Base-by-base conservation (phyloP, 1,140 invertebrate genomes). In the Drosophila nigromelanica region DNA sequence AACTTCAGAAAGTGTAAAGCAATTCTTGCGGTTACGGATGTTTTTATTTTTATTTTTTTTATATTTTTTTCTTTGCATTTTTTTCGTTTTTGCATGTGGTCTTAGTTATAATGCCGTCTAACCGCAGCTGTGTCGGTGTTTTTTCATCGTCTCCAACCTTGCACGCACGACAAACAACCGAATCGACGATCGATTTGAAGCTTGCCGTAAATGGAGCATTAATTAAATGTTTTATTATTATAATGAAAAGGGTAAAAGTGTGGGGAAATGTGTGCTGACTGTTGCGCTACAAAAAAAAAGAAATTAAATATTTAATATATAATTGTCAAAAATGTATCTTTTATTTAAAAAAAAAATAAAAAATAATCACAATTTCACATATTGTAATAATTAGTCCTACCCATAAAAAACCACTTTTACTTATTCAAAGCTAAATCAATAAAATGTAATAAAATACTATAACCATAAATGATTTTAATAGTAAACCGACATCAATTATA, bases 161-260 rank as follows among this genome's bases (percentile, higher is more conserved):
- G 77, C 81, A 85, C 66, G 69, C 72, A 78, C 61, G 59, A 55
- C 51, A 61, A 56, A n/a, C 10, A 48, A 47, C 40, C 10, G 52
- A 58, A 61, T 12, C 66, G 56, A 48, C 62, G 62, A 68, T 80
- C 58, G 54, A 33, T 66, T 62, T 66, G 45, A 42, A 63, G 58
- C 59, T 83, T 61, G 67, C 76, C 72, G 73, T 83, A 83, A 83
- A 76, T 80, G 76, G 80, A 61, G 76, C 62, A 58, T 74, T 78
- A 86, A 86, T 86, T 78, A 86, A 86, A 81, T 70, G 67, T 54
- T 78, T 78, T 55, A 75, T 85, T 75, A 78, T 71, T 63, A 66
- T 61, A 77, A 80, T 72, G 43, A 76, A 72, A 61, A 42, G 59
- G 39, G 50, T 66, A 21, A 56, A 64, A 62, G 48, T 52, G 33